Base-by-base conservation (phyloP, 2,888 invertebrate species). In the Drosophila paramelanica region DNA sequence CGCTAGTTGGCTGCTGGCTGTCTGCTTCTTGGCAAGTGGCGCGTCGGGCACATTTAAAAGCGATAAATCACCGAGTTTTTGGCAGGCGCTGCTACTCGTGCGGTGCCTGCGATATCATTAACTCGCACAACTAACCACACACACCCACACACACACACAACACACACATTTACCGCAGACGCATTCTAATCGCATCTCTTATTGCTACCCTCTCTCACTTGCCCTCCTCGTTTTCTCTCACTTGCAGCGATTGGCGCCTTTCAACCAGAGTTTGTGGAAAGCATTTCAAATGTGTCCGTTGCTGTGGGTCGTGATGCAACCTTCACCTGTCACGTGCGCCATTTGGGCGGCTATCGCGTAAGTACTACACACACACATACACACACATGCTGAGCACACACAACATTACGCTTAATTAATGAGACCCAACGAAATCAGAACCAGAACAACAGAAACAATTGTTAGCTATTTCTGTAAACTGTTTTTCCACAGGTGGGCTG, bases 261-360 rank as follows among this genome's bases (percentile, higher is more conserved):
- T 92, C 96, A 96, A 92, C 97, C 97, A 20, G 96, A 97, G 92
- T 98, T 98, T 91, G 95, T 95, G 65, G 96, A 96, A 88, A 95
- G 96, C 43, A 95, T 98, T 90, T 94, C 95, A 81, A 98, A 98
- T 93, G 93, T 97, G 83, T 97, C 97, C 61, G 94, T 97, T 62
- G 95, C 97, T 56, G 94, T 97, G 68, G 97, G 97, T 71, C 94
- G 97, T 89, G 97, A 98, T 92, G 97, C 97, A 67, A 96, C 95
- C 69, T 97, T 98, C 91, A 96, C 96, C 90, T 98, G 98, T 92
- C 94, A 96, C 90, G 97, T 98, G 60, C 95, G 96, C 90, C 96
- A 97, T 92, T 94, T 98, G 80, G 97, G 97, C 59, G 97, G 97
- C 88, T 97, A 97, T 93, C 95, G 97, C 93, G 97, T 97, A 94